phyloP scores from a whole-genome alignment of 2,888 invertebrate genomes.

The Perizoma flavofasciatum region DNA sequence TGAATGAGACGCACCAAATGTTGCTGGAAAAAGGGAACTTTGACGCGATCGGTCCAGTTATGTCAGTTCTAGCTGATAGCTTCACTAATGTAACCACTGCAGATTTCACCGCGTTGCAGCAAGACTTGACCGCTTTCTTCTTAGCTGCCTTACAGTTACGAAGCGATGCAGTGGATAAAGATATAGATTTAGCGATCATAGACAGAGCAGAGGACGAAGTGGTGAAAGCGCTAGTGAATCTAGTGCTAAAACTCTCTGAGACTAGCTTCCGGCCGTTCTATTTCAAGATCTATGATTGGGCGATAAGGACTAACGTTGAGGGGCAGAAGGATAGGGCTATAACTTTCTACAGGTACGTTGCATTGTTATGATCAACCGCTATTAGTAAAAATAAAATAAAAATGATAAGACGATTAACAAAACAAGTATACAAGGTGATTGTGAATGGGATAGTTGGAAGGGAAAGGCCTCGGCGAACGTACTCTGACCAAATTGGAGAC shows the following conservation, averaged over 20 bases:
- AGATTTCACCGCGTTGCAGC: conserved; percentile 86
- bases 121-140: conserved; percentile 90
- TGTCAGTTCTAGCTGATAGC: conserved; percentile 90
- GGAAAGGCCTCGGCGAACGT: too few relatives aligned
- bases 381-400: not conserved
- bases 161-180: conserved; percentile 72
- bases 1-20: conserved; percentile 85
- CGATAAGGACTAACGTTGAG: conserved; percentile 84
- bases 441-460: too few relatives aligned
- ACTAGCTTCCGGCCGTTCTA: conserved; percentile 94
- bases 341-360: conserved; percentile 89
- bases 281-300: conserved; percentile 95
- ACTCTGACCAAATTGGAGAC: too few relatives aligned
- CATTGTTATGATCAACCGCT: too few relatives aligned
- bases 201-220: conserved; percentile 88
- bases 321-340: conserved; percentile 87
- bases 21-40: conserved; percentile 85
- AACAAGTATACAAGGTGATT: too few relatives aligned
- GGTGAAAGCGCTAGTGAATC: conserved; percentile 89
- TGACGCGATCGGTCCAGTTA: conserved; percentile 86
- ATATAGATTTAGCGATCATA: conserved; percentile 66
- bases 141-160: conserved; percentile 88
- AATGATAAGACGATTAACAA: too few relatives aligned
- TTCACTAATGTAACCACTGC: conserved; percentile 85
- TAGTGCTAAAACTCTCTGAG: conserved; percentile 95